Evolutionary conservation across 2,888 invertebrate species (phyloP).

Genomic region (Mythimna loreyi): DNA sequence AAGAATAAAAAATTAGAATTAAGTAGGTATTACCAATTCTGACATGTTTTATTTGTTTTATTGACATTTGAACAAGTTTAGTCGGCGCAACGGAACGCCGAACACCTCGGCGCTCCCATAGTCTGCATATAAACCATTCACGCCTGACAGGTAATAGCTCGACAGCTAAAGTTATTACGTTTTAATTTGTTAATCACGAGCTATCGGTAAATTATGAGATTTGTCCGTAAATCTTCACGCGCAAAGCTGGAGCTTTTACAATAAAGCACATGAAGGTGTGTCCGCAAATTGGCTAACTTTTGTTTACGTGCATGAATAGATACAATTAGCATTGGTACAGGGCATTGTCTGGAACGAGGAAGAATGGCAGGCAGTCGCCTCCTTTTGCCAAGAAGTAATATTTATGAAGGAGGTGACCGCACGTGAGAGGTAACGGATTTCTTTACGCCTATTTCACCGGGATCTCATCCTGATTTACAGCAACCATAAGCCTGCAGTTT

Average conservation of each 20-base stretch:
- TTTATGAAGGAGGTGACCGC: too few species aligned
- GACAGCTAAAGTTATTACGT: constrained; percentile 47
- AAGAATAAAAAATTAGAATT: neutral
- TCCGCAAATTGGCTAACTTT: neutral
- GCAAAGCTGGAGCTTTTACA: constrained; percentile 27
- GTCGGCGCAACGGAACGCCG: neutral
- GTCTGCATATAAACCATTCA: constrained; percentile 51
- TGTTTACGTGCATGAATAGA: neutral
- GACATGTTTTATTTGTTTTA: constrained; percentile 21
- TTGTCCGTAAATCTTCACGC: constrained; percentile 44
- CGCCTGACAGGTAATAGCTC: constrained; percentile 52
- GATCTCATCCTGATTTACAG: too few species aligned
- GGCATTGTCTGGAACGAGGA: too few species aligned
- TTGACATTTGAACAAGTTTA: constrained; percentile 26
- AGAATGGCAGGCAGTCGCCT: too few species aligned
- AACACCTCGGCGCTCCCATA: constrained; percentile 32
- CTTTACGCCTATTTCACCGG: too few species aligned
- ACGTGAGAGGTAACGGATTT: too few species aligned
- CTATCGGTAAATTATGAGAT: constrained; percentile 47
- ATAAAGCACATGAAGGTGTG: constrained; percentile 23
- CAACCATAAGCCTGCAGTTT: too few species aligned
- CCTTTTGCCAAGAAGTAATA: too few species aligned
- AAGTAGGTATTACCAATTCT: constrained; percentile 9
- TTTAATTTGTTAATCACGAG: constrained; percentile 56
- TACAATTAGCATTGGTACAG: too few species aligned